phyloP scores from a whole-genome alignment of 2,113 vertebrate genomes.

The Eupsittula cactorum region DNA sequence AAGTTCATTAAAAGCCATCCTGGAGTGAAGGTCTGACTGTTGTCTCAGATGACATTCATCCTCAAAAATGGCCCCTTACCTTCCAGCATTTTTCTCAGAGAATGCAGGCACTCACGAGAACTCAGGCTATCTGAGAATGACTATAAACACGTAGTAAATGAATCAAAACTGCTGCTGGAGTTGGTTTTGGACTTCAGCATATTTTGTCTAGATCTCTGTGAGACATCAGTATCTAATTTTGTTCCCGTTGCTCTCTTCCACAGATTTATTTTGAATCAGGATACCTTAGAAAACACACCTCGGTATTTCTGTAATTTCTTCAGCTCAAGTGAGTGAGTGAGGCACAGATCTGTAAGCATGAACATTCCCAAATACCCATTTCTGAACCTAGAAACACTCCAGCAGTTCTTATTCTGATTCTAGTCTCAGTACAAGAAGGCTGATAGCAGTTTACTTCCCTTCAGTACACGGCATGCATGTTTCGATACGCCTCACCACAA shows the following conservation, averaged over 20 bases:
- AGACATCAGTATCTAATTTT: background rate
- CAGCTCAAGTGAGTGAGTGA: background rate
- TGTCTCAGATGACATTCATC: background rate
- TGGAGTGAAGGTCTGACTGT: background rate
- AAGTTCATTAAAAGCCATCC: background rate
- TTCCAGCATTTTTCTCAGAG: background rate
- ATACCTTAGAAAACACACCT: background rate
- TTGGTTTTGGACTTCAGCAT: background rate
- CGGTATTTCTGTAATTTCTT: background rate
- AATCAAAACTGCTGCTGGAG: background rate
- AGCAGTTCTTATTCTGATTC: background rate
- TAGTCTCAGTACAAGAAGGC: background rate
- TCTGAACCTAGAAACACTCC: background rate
- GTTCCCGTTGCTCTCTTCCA: background rate
- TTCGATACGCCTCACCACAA: background rate
- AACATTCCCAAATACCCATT: background rate
- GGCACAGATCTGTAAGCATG: background rate
- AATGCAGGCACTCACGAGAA: background rate
- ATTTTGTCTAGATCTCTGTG: background rate
- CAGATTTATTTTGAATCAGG: background rate
- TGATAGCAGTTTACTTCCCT: background rate
- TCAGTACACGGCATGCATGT: background rate
- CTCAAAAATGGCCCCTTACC: background rate
- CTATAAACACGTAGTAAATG: background rate
- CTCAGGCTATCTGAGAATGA: background rate